Evolutionary conservation across 2,113 vertebrate species (phyloP), one percentile per base, ranked within the genome.

Genomic region (Grammomys surdaster): DNA sequence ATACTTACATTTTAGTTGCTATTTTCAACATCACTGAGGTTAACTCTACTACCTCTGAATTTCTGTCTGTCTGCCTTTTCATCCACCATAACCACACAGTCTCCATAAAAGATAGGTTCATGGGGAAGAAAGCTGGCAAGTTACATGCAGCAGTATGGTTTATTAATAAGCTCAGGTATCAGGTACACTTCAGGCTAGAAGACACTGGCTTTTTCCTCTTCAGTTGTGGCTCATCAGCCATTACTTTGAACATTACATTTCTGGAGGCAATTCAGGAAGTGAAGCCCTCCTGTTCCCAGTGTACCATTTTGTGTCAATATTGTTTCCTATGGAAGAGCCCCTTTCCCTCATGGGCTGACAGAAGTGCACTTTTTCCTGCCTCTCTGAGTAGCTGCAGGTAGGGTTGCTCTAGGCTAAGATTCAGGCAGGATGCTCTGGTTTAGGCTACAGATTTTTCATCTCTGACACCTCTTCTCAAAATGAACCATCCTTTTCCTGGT

Each of bases 201-300:
- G 19, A 9, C 46, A 70, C 31, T 51, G 85, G 46, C 19, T 51
- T 36, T 51, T 87, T 28, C 5, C n/a, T 69, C 17, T 67, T 86
- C 3, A 4, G 2, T 86, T 69, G 46, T 69, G 65, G 70, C 31
- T 87, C 40, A 26, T 40, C 58, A 85, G 19, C 56, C 11, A 8
- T 90, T 80, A 88, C 78, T 80, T 70, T 77, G 48, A 89, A 78
- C 56, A 85, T 54, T 6, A 82, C 78, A 75, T 78, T 60, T 73
- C 77, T 75, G 46, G 67, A 48, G 26, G n/a, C 63, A 85, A 86
- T 9, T 84, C 19, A 90, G 0, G 76, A 36, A 58, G 26, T 48
- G 22, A 51, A 58, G 26, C 1, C 33, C 19, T 46, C 67, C 9
- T 65, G 63, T 73, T 69, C 2, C 9, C 12, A 6, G 0, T 51